These are phyloP conservation scores for Drosophila suboccidentalis DNA, from an alignment of 2,888 invertebrate genomes.

Conservation along the genomic window DNA sequence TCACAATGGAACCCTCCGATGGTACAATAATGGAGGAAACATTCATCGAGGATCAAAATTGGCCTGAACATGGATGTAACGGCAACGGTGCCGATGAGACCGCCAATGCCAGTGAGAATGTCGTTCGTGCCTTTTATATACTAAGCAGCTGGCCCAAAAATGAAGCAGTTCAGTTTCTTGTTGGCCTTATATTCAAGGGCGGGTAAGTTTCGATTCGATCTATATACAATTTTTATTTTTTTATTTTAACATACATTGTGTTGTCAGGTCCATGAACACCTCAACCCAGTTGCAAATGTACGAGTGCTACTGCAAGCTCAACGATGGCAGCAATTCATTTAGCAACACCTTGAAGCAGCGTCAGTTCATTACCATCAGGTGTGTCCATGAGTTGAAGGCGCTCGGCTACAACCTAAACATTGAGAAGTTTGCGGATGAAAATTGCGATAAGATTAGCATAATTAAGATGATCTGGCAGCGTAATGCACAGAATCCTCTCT, in stretches of 20 bases:
- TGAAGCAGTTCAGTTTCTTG: slow-evolving; percentile 82
- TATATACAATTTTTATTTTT: neutral
- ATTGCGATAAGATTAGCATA: slow-evolving; percentile 84
- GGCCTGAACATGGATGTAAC: slow-evolving; percentile 42
- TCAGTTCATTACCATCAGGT: slow-evolving; percentile 84
- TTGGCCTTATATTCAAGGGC: slow-evolving; percentile 83
- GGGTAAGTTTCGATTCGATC: slow-evolving; percentile 71
- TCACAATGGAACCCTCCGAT: slow-evolving; percentile 73
- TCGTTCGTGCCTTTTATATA: slow-evolving; percentile 84
- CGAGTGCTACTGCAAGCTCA: slow-evolving; percentile 84
- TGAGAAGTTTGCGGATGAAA: slow-evolving; percentile 84
- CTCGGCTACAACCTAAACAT: slow-evolving; percentile 84
- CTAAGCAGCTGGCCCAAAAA: slow-evolving; percentile 84
- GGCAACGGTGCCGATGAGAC: slow-evolving; percentile 42
- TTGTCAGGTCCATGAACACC: slow-evolving; percentile 74
- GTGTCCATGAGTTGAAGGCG: slow-evolving; percentile 84
- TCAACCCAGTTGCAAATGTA: slow-evolving; percentile 84
- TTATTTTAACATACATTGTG: neutral
- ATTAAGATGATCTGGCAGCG: slow-evolving; percentile 85
- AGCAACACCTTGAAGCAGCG: slow-evolving; percentile 81
- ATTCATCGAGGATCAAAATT: slow-evolving; percentile 82
- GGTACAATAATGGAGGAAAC: slow-evolving; percentile 84
- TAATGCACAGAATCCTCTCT: slow-evolving; percentile 81
- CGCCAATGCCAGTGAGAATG: slow-evolving; percentile 79
- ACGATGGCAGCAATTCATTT: slow-evolving; percentile 81